Conservation (phyloP, 1,140 invertebrate genomes). For the Hylaeus anthracinus region DNA sequence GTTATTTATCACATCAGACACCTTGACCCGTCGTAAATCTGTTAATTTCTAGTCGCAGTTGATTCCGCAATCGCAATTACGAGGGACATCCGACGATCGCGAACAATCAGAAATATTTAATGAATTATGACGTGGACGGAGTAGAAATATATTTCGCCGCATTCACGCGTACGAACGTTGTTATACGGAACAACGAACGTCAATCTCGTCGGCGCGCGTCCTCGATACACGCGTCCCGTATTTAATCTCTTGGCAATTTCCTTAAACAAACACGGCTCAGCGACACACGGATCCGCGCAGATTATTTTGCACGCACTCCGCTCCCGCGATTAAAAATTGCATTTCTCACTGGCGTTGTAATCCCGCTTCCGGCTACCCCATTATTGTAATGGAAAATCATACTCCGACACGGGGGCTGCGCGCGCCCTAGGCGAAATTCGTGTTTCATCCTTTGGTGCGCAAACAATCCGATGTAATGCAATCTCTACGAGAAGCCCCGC, state of each 20-base stretch:
- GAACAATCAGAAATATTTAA: too few relatives aligned
- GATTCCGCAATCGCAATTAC: too few relatives aligned
- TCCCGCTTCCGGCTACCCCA: conserved; percentile 33
- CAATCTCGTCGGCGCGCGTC: conserved; percentile 36
- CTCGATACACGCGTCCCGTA: conserved; percentile 47
- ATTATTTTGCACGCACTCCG: conserved; percentile 56
- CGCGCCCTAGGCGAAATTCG: conserved; percentile 45
- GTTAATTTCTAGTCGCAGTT: too few relatives aligned
- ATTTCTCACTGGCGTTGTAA: conserved; percentile 47
- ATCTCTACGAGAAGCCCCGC: conserved; percentile 10
- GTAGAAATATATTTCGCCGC: background rate
- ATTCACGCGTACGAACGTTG: conserved; percentile 29
- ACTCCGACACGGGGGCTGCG: conserved; percentile 7
- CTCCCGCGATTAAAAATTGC: conserved; percentile 60
- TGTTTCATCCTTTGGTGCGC: conserved; percentile 59
- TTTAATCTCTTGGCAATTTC: conserved; percentile 63
- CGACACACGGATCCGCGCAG: conserved; percentile 41
- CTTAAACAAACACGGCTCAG: conserved; percentile 57
- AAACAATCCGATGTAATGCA: conserved; percentile 37
- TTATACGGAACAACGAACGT: conserved; percentile 32
- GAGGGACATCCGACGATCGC: too few relatives aligned
- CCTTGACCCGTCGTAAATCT: too few relatives aligned
- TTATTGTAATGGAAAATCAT: conserved; percentile 64
- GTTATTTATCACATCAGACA: too few relatives aligned
- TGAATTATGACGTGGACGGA: background rate